These are phyloP conservation scores for Phytoseiulus persimilis DNA, from an alignment of 2,888 invertebrate species.

Conservation along the genomic window DNA sequence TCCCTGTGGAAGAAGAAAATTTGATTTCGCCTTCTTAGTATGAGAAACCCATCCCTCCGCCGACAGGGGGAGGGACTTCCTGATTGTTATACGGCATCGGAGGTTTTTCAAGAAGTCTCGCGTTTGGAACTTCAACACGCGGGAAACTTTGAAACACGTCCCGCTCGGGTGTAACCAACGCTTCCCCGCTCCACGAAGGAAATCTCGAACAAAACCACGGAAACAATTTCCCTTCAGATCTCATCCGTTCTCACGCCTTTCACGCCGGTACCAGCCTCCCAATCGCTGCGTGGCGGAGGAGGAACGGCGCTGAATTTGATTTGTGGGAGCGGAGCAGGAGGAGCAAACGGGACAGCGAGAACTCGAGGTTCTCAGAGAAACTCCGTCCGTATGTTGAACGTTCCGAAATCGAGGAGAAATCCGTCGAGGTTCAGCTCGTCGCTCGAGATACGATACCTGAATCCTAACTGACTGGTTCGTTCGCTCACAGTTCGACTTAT, in stretches of 20 bases:
- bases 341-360: not conserved
- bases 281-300: not conserved
- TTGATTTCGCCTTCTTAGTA: too few species aligned
- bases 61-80: too few species aligned
- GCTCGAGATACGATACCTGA: not conserved
- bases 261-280: not conserved
- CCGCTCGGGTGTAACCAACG: too few species aligned
- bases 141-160: too few species aligned
- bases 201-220: not conserved
- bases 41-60: too few species aligned
- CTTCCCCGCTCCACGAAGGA: not conserved
- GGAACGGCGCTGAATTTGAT: not conserved
- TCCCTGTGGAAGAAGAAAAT: slow-evolving; percentile 56
- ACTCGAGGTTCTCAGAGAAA: not conserved
- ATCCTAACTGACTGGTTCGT: not conserved
- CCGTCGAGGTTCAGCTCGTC: not conserved
- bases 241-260: not conserved
- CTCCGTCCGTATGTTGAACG: not conserved
- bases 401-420: not conserved
- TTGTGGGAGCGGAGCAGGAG: not conserved
- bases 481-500: too few species aligned
- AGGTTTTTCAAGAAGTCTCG: too few species aligned
- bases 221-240: not conserved
- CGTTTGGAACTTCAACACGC: too few species aligned
- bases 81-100: too few species aligned